Conservation (phyloP, 2,113 vertebrate species). For the Ailurus styani region DNA sequence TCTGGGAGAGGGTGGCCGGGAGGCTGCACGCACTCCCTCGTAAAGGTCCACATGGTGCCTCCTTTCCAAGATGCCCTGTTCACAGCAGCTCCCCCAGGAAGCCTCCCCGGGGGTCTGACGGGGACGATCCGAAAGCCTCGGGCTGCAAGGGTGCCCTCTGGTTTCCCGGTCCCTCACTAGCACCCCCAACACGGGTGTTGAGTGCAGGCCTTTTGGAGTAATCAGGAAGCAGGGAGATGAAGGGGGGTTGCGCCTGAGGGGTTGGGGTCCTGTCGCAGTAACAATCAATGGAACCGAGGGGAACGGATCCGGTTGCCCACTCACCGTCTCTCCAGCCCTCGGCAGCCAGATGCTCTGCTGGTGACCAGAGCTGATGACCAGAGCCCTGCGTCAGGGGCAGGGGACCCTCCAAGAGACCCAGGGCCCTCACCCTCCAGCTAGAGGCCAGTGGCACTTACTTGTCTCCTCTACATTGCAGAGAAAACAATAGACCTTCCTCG, state of each 20-base stretch:
- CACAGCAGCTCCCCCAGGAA: neutral
- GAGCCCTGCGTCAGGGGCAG: neutral
- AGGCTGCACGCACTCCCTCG: neutral
- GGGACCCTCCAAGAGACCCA: too few species aligned
- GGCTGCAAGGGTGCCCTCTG: fast-evolving
- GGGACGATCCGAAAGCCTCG: fast-evolving
- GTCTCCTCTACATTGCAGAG: neutral
- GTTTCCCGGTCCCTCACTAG: fast-evolving
- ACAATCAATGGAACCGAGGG: fast-evolving
- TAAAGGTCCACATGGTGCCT: fast-evolving
- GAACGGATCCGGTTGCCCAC: fast-evolving
- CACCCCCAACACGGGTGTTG: neutral
- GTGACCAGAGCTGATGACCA: too few species aligned
- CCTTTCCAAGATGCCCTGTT: fast-evolving
- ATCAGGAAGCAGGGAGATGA: fast-evolving
- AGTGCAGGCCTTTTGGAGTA: neutral
- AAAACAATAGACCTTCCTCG: neutral
- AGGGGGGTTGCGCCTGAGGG: neutral
- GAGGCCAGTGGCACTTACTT: fast-evolving
- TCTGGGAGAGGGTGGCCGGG: fast-evolving
- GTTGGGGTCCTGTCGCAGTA: fast-evolving
- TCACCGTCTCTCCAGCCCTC: neutral
- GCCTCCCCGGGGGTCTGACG: fast-evolving
- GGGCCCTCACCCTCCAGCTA: fast-evolving
- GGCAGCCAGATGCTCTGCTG: neutral